Base-by-base conservation (phyloP, 2,797 vertebrate species). In the Lacerta agilis region DNA sequence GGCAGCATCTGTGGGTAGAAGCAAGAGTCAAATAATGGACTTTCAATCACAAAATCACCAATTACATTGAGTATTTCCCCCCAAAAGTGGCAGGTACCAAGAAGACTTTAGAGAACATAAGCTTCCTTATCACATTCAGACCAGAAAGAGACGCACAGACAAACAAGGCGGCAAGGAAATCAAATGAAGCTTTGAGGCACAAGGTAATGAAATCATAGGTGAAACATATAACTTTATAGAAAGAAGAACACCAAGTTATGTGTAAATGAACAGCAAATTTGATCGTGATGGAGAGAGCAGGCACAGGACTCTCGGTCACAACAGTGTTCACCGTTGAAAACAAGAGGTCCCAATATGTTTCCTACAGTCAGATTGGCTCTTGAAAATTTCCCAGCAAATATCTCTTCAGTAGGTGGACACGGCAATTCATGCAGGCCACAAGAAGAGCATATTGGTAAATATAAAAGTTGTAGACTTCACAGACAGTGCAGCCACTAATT, bases 91-190 rank as follows among this genome's bases (percentile, higher is more conserved):
- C 9, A 72, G 91, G 5, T 2, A 90, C 0, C 17, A 71, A 15
- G 58, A 33, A 86, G 86, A 72, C 0, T 86, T 29, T 84, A 89
- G 43, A 76, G 87, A 79, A 10, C 20, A n/a, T 67, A 45, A 89
- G 33, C 0, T 18, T 23, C 11, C 85, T 89, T 91, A n/a, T 41
- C 0, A 25, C 29, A 82, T 90, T 25, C 76, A 83, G 27, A 36
- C 4, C n/a, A 88, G 71, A 80, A 17, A 1, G 7, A 25, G 87
- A 84, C 20, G 1, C 88, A 67, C 80, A 18, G 79, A 9, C 5
- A 79, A 85, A n/a, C 1, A 69, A 82, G 5, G 10, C 71, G 5
- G 82, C 9, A 33, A 93, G 41, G 11, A 41, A 91, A 69, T 38
- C 2, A 90, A 55, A 25, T 0, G 29, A 89, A 58, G 27, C 33